Evolutionary conservation across 2,797 vertebrate species (phyloP), one percentile per base, ranked within the genome.

Genomic region (Muscicapa comitata): DNA sequence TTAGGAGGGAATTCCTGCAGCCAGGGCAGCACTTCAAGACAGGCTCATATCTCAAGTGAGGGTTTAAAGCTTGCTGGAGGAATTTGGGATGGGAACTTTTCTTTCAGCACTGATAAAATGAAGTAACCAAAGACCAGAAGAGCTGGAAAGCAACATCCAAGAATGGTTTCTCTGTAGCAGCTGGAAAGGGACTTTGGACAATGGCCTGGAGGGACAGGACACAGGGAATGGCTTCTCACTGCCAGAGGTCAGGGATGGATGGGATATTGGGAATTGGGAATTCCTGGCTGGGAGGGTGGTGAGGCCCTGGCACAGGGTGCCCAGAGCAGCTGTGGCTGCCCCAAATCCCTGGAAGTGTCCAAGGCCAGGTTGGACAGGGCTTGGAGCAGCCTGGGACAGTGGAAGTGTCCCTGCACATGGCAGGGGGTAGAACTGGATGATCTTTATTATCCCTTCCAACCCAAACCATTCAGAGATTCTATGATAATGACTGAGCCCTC

Each of bases 211-310:
- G 19, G 0, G 71, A 21, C n/a, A 82, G 71, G n/a, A 55, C 19
- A 55, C 4, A 5, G 63, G 37, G 31, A 76, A 45, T 57, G 50
- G 14, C 43, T 68, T 61, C 25, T 4, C 3, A 50, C 2, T 50
- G 37, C 2, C 37, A 82, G 3, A 70, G 57, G 38, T 4, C 28
- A 72, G 66, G 20, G 25, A 0, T 3, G 0, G 48, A 2, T 42
- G 62, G 26, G 57, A 51, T 1, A 2, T 7, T 70, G 43, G 71
- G 28, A 21, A 50, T 38, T 38, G 38, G 24, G 19, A 57, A 76
- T 76, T 76, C 0, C 0, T 75, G 0, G 0, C 13, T 62, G 13
- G 0, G 24, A 63, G 24, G 11, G 13, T n/a, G 31, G 1, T 0
- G 1, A 62, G 26, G 9, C 16, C 7, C 31, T 68, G 86, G 40